These are phyloP conservation scores for Patella vulgata DNA, from an alignment of 1,140 invertebrate genomes.

Conservation along the genomic window DNA sequence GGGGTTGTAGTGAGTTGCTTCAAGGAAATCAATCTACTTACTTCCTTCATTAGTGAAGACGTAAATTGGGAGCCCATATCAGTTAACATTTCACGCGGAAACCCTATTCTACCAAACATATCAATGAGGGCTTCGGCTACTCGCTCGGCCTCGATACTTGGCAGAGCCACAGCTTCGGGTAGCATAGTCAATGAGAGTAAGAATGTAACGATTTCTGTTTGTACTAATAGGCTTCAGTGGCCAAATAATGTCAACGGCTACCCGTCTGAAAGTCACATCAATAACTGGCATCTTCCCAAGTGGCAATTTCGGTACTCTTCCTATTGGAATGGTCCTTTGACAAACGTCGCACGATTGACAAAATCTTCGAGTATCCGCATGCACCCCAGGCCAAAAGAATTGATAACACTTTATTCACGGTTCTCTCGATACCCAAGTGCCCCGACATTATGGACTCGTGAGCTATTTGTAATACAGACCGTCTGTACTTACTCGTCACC, in stretches of 20 bases:
- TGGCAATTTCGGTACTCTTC: constrained; percentile 9
- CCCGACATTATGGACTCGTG: constrained; percentile 19
- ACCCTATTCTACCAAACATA: constrained; percentile 62
- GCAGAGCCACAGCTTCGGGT: constrained; percentile 25
- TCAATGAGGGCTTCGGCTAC: constrained; percentile 27
- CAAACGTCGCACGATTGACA: constrained; percentile 24
- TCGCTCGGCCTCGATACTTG: constrained; percentile 16
- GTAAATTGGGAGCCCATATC: constrained; percentile 23
- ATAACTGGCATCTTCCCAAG: constrained; percentile 22
- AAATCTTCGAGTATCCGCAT: constrained; percentile 5
- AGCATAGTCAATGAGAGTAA: constrained; percentile 32
- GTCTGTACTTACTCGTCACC: background rate
- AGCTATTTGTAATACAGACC: constrained; percentile 5
- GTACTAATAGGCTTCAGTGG: constrained; percentile 22
- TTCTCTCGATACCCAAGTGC: constrained; percentile 9
- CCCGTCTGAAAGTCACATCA: constrained; percentile 20
- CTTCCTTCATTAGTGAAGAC: constrained; percentile 5
- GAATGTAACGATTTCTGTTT: constrained; percentile 33
- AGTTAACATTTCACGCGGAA: background rate
- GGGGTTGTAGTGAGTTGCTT: constrained; percentile 20
- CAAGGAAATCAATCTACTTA: constrained; percentile 7
- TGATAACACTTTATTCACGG: constrained; percentile 1
- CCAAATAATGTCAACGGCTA: constrained; percentile 31
- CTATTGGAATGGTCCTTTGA: constrained; percentile 12
- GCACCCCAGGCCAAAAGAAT: constrained; percentile 24